phyloP scores from a whole-genome alignment of 2,113 vertebrate genomes.

The Bubalus kerabau region DNA sequence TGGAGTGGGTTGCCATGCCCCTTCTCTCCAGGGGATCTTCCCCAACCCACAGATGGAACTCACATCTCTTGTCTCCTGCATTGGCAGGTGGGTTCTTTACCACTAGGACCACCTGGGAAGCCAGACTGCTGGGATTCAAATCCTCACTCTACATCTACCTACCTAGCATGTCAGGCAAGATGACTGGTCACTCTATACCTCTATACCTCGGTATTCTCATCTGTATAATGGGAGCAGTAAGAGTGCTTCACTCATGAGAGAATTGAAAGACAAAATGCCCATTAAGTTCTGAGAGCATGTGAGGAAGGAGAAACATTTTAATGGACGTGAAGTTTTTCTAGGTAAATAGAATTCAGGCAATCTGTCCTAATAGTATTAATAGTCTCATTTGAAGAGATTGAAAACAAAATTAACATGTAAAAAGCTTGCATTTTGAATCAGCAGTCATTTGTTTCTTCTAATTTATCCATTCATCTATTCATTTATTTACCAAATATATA shows the following conservation, averaged over 20 bases:
- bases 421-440: neutral
- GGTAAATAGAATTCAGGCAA: neutral
- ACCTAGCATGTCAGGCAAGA: neutral
- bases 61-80: neutral
- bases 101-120: neutral
- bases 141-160: neutral
- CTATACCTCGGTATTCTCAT: neutral
- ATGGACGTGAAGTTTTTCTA: neutral
- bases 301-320: neutral
- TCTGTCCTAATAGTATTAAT: neutral
- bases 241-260: neutral
- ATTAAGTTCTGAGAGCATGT: neutral
- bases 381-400: neutral
- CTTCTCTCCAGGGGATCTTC: neutral
- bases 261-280: neutral
- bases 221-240: neutral
- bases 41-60: neutral
- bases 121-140: neutral
- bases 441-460: neutral
- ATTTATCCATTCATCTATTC: neutral
- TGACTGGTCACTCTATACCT: neutral
- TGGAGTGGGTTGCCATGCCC: neutral
- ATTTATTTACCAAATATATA: neutral
- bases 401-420: neutral
- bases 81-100: fast-evolving